Base-by-base conservation (phyloP, 2,113 vertebrate species). In the Nycticebus coucang region DNA sequence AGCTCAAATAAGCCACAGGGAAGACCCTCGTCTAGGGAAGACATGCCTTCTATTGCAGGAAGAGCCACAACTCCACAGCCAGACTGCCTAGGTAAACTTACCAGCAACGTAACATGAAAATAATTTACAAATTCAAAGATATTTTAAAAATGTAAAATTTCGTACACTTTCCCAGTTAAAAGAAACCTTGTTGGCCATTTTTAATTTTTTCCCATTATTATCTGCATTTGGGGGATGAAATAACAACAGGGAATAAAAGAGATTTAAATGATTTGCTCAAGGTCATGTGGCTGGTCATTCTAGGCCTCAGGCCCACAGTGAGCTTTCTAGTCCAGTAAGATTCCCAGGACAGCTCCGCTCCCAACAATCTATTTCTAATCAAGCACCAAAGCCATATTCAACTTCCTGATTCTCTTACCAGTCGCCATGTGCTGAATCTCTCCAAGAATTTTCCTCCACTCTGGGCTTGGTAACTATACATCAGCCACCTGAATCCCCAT, bases 311-410 rank as follows among this genome's bases (percentile, higher is more conserved):
- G 88, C 64, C 53, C 69, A 12, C 68, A 71, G 62, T 33, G 68
- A 79, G 72, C 28, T 95, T 91, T 84, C 66, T 84, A 83, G 78
- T 92, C n/a, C 84, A 93, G 55, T 59, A 71, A 96, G 62, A 86
- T 94, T 83, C 86, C 91, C 92, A 83, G 94, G 96, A 93, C 83
- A 89, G 83, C 88, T 90, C 59, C 2, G 21, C 55, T 94, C 57
- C 37, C 69, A 95, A 75, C 87, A 93, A 68, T 94, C 85, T 91
- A 82, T 93, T 91, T 91, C 94, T 80, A 96, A 91, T 96, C 91
- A 80, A 93, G 69, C 37, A 79, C 81, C 74, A 91, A 78, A 75
- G 60, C 74, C 75, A 41, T 82, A 28, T 71, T 94, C 83, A 59
- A 30, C 89, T 79, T 93, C 57, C 62, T n/a, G n/a, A 45, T 93